Conservation (phyloP, 2,888 invertebrate genomes). For the Thelaira solivaga region DNA sequence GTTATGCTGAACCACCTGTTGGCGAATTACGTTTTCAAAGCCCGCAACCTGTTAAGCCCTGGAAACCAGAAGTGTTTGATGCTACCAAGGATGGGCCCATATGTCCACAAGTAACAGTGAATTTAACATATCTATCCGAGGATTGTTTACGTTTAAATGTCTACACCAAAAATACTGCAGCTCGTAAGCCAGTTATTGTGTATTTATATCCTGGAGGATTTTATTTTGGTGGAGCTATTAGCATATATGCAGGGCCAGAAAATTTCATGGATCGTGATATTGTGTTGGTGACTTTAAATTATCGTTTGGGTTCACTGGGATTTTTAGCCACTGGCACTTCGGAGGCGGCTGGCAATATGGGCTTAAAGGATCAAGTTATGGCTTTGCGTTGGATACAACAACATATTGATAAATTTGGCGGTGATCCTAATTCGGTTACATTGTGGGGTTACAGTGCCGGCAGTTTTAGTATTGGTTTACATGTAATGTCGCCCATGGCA, state of each 20-base stretch:
- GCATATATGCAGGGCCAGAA: conserved; percentile 78
- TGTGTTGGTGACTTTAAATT: conserved; percentile 82
- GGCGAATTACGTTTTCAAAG: conserved; percentile 72
- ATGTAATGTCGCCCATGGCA: conserved; percentile 82
- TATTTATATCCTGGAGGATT: conserved; percentile 83
- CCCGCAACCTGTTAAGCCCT: conserved; percentile 77
- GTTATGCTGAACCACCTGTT: conserved; percentile 72
- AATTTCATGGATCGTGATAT: conserved; percentile 82
- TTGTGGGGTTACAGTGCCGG: conserved; percentile 81
- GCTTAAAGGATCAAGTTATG: conserved; percentile 83
- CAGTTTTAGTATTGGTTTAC: conserved; percentile 78
- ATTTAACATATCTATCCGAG: conserved; percentile 75
- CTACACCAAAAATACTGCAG: conserved; percentile 75
- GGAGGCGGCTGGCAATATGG: conserved; percentile 83
- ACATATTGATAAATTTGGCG: conserved; percentile 83
- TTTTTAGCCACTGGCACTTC: conserved; percentile 82
- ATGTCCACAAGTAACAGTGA: conserved; percentile 77
- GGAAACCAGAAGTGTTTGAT: conserved; percentile 77
- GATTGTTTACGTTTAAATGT: conserved; percentile 80
- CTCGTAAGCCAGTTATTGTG: conserved; percentile 80
- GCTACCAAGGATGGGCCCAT: conserved; percentile 79
- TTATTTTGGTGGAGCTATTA: conserved; percentile 80
- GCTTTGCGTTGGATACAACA: conserved; percentile 82
- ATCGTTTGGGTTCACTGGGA: conserved; percentile 79
- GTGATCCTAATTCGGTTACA: conserved; percentile 82